phyloP scores from a whole-genome alignment of 2,888 invertebrate genomes.

The Oligia latruncula region DNA sequence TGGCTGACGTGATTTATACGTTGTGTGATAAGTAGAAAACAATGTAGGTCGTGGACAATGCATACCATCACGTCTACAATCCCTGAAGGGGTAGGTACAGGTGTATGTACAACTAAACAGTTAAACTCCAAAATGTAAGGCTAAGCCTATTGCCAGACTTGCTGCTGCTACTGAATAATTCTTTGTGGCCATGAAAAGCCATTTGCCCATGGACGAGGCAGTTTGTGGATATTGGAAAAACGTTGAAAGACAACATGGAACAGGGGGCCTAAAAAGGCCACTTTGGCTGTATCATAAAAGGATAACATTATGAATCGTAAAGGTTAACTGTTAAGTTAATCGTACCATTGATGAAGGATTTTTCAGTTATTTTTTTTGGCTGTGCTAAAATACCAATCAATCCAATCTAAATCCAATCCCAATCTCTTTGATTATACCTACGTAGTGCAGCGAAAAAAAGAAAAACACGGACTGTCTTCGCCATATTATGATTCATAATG shows the following conservation, averaged over 20 bases:
- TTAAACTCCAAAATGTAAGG: not conserved
- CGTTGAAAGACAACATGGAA: not conserved
- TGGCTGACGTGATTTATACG: constrained; percentile 19
- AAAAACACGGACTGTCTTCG: no score
- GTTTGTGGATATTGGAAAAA: not conserved
- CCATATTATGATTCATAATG: no score
- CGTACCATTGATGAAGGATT: no score
- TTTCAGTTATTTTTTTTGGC: no score
- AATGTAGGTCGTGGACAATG: constrained; percentile 33
- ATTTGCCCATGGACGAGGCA: not conserved
- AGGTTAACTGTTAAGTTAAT: no score
- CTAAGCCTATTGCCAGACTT: not conserved
- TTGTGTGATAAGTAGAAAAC: constrained; percentile 8
- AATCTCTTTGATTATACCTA: no score
- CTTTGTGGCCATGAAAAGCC: not conserved
- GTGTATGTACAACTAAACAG: not conserved
- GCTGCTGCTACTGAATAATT: not conserved
- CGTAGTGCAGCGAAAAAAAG: no score
- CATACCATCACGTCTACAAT: constrained; percentile 26
- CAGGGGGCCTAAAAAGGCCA: no score
- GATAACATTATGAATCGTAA: no score
- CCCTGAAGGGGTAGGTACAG: not conserved
- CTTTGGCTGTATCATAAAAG: no score
- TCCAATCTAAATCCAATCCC: no score
- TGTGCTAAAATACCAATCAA: no score